These are phyloP conservation scores for Dermochelys coriacea DNA, from an alignment of 2,797 vertebrate genomes.

Conservation along the genomic window DNA sequence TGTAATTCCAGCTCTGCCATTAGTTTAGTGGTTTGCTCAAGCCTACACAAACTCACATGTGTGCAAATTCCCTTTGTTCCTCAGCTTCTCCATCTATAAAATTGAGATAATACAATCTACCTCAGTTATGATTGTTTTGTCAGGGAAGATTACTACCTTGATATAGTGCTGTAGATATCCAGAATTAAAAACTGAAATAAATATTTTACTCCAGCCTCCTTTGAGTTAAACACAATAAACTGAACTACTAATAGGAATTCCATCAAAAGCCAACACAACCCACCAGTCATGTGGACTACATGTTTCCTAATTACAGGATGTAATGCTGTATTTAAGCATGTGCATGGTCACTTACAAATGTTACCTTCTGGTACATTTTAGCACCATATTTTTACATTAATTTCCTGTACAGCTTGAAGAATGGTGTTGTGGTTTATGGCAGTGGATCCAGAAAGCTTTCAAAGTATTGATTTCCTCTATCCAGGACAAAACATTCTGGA, in stretches of 20 bases:
- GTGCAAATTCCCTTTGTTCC: background rate
- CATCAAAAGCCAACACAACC: background rate
- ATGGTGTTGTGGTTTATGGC: background rate
- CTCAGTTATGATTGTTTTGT: background rate
- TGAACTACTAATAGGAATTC: background rate
- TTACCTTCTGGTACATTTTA: background rate
- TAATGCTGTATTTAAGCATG: background rate
- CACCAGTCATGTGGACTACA: background rate
- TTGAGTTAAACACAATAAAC: background rate
- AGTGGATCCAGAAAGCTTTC: background rate
- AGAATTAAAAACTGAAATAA: background rate
- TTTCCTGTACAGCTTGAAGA: background rate
- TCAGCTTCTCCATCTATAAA: background rate
- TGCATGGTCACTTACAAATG: background rate
- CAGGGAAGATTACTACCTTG: background rate
- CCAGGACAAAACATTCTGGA: conserved; percentile 1
- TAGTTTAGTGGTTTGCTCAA: background rate
- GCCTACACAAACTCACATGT: background rate
- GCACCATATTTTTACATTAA: background rate
- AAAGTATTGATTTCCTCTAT: background rate
- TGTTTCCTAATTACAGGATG: background rate
- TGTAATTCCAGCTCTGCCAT: background rate
- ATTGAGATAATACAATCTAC: background rate
- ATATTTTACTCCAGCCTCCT: background rate
- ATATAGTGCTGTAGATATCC: background rate